Evolutionary conservation across 2,888 invertebrate genomes (phyloP), one percentile per base, ranked within the genome.

Genomic region (Clepsis dumicolana): DNA sequence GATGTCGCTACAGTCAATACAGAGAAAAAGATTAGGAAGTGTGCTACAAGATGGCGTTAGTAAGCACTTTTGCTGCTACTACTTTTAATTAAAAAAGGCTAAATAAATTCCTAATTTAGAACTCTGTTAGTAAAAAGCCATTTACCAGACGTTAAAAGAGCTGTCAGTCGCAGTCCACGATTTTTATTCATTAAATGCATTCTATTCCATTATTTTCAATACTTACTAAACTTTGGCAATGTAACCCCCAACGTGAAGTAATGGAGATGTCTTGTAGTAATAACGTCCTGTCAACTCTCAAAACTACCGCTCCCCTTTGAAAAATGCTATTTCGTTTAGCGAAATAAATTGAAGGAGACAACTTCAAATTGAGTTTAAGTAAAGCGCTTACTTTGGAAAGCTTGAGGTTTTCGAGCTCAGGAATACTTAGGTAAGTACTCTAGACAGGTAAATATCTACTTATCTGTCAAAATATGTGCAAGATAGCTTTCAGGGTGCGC

Each of bases 231-330:
- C 25, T 44, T 64, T 61, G 44, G 16, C 52, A 8, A 57, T 56
- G 56, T 38, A 59, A 44, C 56, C 24, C 50, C 35, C 44, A 25
- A 29, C 71, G 63, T 67, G 69, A 50, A 64, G 53, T 83, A 85
- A 86, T 86, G 86, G 86, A 85, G 81, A 78, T 81, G 75, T 77
- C 84, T 72, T 86, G 86, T 86, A 74, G 77, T 78, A 79, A 83
- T 80, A 81, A 82, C 77, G 80, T 79, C 74, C 75, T 78, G 80
- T 82, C 84, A 81, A 78, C 75, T 77, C 75, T 76, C 73, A 79
- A 77, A 83, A 83, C 80, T 79, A 80, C 77, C 74, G 74, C 75
- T 79, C 81, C 80, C 77, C 77, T 75, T 74, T 76, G 75, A 75
- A 79, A 83, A 79, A 76, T 75, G 73, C 71, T 72, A 74, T 79